A percentile compares a stretch with the other conserved stretches of the same genome.
phyloP scores from a whole-genome alignment of 2,888 invertebrate species.

The Hoplodrina ambigua region DNA sequence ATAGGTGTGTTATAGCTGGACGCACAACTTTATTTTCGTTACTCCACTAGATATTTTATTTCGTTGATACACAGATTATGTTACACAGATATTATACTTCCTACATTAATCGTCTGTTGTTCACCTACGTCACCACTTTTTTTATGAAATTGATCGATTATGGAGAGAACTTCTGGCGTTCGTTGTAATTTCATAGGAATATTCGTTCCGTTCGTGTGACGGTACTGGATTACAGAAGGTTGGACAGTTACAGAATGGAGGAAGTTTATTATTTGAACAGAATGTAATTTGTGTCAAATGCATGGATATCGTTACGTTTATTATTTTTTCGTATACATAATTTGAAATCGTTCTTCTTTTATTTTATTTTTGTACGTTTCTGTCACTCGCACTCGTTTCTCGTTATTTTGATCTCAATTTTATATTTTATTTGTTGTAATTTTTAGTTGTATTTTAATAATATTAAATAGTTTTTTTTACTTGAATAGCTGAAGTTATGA shows the following conservation, averaged over 20 bases:
- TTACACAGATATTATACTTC: constrained; percentile 28
- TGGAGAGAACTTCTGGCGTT: background rate
- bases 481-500: background rate
- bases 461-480: constrained; percentile 3
- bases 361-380: constrained; percentile 34
- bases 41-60: constrained; percentile 53
- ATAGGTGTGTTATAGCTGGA: constrained; percentile 85
- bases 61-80: constrained; percentile 51
- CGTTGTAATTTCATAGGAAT: constrained; percentile 2
- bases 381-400: constrained; percentile 54
- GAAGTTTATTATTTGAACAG: constrained; percentile 37
- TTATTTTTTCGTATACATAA: constrained; percentile 30
- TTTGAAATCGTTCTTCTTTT: constrained; percentile 22
- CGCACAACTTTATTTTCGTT: constrained; percentile 68
- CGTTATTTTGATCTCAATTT: constrained; percentile 15
- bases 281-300: constrained; percentile 37
- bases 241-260: background rate
- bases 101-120: background rate
- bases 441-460: constrained; percentile 1
- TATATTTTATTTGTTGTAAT: constrained; percentile 5
- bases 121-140: background rate
- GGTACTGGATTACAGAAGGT: background rate
- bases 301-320: constrained; percentile 44
- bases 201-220: background rate
- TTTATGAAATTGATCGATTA: background rate